Conservation (phyloP, 2,888 invertebrate genomes). For the Drosophila kuntzei region DNA sequence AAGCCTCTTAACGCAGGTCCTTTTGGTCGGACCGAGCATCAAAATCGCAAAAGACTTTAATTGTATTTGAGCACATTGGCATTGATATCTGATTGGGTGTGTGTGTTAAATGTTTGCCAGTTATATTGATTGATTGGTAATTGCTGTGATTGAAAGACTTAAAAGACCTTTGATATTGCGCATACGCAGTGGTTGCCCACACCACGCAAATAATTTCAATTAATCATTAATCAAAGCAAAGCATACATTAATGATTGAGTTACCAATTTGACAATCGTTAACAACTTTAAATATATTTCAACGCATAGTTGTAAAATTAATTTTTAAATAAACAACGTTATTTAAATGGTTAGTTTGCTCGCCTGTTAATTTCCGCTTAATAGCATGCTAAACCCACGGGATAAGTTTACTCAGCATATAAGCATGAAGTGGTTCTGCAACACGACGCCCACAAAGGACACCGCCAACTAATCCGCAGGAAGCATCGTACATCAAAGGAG, state of each 20-base stretch:
- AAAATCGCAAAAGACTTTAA: constrained; percentile 60
- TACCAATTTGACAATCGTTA: neutral
- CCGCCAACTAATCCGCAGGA: constrained; percentile 74
- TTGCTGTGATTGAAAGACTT: constrained; percentile 44
- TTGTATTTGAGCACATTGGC: constrained; percentile 73
- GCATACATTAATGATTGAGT: neutral
- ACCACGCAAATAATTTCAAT: neutral
- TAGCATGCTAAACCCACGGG: neutral
- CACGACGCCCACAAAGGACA: constrained; percentile 58
- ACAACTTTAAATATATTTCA: neutral
- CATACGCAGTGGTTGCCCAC: constrained; percentile 16
- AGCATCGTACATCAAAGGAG: constrained; percentile 48
- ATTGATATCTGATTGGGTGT: constrained; percentile 61
- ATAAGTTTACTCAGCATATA: neutral
- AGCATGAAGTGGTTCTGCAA: constrained; percentile 20
- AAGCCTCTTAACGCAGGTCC: constrained; percentile 77
- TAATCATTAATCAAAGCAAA: constrained; percentile 19
- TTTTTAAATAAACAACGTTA: neutral
- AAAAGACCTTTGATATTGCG: constrained; percentile 15
- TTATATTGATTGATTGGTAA: constrained; percentile 68
- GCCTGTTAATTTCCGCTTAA: neutral
- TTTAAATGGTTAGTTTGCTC: neutral
- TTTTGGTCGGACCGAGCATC: constrained; percentile 25
- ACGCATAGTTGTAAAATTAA: neutral
- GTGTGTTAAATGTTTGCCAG: constrained; percentile 48